phyloP scores from a whole-genome alignment of 2,113 vertebrate genomes.

The Dolichotis patagonum region DNA sequence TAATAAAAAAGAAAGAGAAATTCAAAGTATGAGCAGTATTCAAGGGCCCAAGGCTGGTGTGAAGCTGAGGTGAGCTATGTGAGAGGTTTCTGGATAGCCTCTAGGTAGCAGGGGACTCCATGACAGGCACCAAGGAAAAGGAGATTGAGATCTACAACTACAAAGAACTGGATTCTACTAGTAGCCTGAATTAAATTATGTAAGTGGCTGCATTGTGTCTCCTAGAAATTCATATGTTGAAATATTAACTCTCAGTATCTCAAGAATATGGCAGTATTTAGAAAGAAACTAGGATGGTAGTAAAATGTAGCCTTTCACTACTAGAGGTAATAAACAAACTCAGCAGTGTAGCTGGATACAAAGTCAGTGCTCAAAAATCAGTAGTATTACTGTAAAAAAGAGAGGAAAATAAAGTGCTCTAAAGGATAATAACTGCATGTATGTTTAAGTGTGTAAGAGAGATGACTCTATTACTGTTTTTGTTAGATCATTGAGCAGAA shows the following conservation, averaged over 20 bases:
- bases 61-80: not conserved
- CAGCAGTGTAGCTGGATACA: no score
- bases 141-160: not conserved
- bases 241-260: no score
- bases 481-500: no score
- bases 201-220: not conserved
- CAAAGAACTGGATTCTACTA: not conserved
- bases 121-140: not conserved
- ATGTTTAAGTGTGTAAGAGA: no score
- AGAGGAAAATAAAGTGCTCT: no score
- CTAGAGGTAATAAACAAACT: no score
- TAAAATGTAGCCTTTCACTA: not conserved
- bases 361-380: no score
- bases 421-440: no score
- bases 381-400: no score
- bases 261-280: not conserved
- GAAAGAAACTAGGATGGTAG: not conserved
- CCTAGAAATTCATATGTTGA: not conserved
- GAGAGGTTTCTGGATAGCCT: not conserved
- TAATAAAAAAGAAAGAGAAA: not conserved
- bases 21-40: not conserved
- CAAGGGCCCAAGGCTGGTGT: not conserved
- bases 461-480: no score
- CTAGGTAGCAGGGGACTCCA: not conserved
- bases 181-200: not conserved